Evolutionary conservation across 1,140 invertebrate species (phyloP), one percentile per base, ranked within the genome.

Genomic region (Musca domestica): DNA sequence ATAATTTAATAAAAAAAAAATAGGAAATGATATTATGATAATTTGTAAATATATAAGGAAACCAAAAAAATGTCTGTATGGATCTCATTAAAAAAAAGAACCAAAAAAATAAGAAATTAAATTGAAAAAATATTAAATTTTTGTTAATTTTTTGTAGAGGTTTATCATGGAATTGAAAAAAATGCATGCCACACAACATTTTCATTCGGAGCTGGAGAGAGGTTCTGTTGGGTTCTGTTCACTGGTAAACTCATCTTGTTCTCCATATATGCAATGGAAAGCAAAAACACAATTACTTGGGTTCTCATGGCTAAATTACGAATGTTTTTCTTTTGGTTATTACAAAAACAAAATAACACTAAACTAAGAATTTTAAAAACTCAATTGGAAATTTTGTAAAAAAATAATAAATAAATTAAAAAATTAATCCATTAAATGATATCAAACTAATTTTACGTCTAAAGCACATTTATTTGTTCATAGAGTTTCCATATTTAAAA

Each of bases 41-140:
- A 15, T 34, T 25, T 23, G 23, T 23, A 10, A 54, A n/a, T 58
- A 30, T 58, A n/a, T 30, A 17, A 17, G 14, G 12, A 41, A 41
- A 41, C 10, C 12, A 41, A 41, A 68, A 71, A 79, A 78, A 78
- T 80, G 78, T 80, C 78, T 80, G 74, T 71, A 78, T 80, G 78
- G 78, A 80, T 80, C 78, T 78, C 78, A 74, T 74, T 73, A 64
- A 66, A 76, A 30, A 58, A 68, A 51, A 61, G 22, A 66, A 34
- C 63, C 3, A 68, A 20, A 65, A 66, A 56, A 52, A 27, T 22
- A n/a, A 15, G 30, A 30, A 66, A 66, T 3, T 7, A 52, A 66
- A 47, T 19, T 46, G 6, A 27, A 51, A 49, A 66, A 30, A 27
- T 25, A 14, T 22, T 30, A 51, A 51, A 67, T 17, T 34, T 46